Conservation (phyloP, 2,113 vertebrate species). For the Tetrax tetrax region DNA sequence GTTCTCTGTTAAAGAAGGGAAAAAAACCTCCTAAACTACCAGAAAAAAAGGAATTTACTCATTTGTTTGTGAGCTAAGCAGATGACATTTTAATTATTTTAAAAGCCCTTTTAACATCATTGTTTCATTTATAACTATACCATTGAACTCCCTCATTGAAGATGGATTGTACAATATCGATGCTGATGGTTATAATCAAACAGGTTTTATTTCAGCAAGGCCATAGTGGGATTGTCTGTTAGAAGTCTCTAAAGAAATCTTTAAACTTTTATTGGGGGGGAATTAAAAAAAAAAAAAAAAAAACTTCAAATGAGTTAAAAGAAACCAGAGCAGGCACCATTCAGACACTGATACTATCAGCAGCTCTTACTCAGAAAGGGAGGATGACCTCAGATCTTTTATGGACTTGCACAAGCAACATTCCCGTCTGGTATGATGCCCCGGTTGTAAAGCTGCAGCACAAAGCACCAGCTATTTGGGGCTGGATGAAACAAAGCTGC, state of each 20-base stretch:
- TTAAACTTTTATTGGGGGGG: neutral
- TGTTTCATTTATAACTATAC: neutral
- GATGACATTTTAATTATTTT: neutral
- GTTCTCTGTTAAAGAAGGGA: neutral
- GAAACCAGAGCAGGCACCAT: neutral
- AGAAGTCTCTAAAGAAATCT: neutral
- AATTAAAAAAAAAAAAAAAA: too few species aligned
- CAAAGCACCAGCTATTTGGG: neutral
- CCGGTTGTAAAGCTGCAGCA: neutral
- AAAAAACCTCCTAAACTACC: neutral
- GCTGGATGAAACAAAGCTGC: neutral
- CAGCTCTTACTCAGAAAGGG: neutral
- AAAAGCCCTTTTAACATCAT: neutral
- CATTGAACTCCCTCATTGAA: neutral
- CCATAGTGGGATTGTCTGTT: neutral
- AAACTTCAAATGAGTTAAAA: neutral
- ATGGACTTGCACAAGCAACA: neutral
- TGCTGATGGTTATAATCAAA: neutral
- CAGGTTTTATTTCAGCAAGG: neutral
- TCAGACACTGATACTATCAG: slow-evolving; percentile 2
- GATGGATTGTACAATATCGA: neutral
- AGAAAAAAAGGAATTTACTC: neutral
- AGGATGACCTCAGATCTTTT: neutral
- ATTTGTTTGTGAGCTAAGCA: neutral
- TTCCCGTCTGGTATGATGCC: neutral